These are phyloP conservation scores for Agonum fuliginosum DNA, from an alignment of 2,888 invertebrate species.

Conservation along the genomic window DNA sequence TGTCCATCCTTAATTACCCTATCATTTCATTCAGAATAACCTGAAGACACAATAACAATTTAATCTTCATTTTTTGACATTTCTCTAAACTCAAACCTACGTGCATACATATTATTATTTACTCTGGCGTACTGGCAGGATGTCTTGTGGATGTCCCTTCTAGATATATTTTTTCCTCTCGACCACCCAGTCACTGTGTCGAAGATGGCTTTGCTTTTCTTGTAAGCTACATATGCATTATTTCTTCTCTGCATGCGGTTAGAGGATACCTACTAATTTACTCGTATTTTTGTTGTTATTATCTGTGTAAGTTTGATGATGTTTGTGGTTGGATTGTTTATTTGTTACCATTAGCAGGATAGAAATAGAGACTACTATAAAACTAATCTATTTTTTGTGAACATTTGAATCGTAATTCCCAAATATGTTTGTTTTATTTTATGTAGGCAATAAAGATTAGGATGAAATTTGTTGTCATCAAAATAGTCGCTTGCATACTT, in stretches of 20 bases:
- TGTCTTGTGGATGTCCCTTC: conserved; percentile 35
- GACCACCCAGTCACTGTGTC: conserved; percentile 18
- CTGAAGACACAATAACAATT: conserved; percentile 30
- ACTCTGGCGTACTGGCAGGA: not conserved
- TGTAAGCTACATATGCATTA: conserved; percentile 33
- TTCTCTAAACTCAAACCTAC: not conserved
- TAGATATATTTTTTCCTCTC: conserved; percentile 29
- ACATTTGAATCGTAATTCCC: conserved; percentile 3
- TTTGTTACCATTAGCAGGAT: conserved; percentile 11
- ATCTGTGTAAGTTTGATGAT: conserved; percentile 1
- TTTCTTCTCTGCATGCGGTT: conserved; percentile 32
- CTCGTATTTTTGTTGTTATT: conserved; percentile 24
- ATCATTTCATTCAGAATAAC: conserved; percentile 9
- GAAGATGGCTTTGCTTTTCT: not conserved
- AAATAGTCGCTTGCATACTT: too few relatives aligned
- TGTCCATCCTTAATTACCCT: not conserved
- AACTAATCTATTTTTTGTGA: not conserved
- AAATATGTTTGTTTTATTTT: conserved; percentile 4
- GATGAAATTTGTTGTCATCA: not conserved
- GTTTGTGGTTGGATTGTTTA: conserved; percentile 25
- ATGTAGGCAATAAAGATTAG: too few relatives aligned
- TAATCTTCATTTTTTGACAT: conserved; percentile 29
- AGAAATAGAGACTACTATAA: conserved; percentile 1
- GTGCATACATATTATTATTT: conserved; percentile 21
- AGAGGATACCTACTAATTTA: conserved; percentile 40